Evolutionary conservation across 2,113 vertebrate species (phyloP).

Genomic region (Pavo muticus): DNA sequence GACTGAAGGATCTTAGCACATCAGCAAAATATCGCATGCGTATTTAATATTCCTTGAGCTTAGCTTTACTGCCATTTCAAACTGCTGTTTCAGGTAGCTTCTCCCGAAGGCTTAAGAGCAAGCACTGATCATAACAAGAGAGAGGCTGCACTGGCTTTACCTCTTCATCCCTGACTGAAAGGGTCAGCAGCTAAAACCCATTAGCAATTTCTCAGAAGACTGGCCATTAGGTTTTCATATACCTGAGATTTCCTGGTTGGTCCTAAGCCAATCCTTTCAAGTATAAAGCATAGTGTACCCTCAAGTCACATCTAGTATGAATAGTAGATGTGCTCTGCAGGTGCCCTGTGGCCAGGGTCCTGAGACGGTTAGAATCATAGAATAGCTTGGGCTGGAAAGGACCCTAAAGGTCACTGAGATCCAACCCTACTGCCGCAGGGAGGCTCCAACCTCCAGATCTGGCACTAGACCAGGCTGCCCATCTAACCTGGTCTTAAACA

Average conservation of each 20-base stretch:
- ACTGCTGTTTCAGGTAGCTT: background rate
- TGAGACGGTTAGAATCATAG: background rate
- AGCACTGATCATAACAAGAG: background rate
- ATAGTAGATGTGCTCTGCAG: background rate
- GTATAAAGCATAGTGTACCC: background rate
- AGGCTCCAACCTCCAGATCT: too few relatives aligned
- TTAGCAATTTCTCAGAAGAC: background rate
- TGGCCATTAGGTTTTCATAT: background rate
- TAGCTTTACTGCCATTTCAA: background rate
- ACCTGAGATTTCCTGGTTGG: background rate
- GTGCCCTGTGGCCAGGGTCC: background rate
- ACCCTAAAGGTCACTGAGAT: too few relatives aligned
- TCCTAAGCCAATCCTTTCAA: background rate
- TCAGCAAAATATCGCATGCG: background rate
- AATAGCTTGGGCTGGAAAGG: too few relatives aligned
- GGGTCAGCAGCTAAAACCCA: background rate
- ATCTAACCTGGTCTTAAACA: too few relatives aligned
- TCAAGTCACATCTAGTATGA: accelerated
- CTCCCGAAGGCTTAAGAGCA: background rate
- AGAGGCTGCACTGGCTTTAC: background rate
- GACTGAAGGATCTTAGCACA: background rate
- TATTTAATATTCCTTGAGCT: background rate
- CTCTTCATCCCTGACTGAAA: background rate
- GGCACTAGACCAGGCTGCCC: too few relatives aligned
- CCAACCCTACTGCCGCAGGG: too few relatives aligned